Evolutionary conservation across 92 coral and sea anemone species (phyloP), one percentile per base, ranked within the genome.

Genomic region (Phenganax marumi): DNA sequence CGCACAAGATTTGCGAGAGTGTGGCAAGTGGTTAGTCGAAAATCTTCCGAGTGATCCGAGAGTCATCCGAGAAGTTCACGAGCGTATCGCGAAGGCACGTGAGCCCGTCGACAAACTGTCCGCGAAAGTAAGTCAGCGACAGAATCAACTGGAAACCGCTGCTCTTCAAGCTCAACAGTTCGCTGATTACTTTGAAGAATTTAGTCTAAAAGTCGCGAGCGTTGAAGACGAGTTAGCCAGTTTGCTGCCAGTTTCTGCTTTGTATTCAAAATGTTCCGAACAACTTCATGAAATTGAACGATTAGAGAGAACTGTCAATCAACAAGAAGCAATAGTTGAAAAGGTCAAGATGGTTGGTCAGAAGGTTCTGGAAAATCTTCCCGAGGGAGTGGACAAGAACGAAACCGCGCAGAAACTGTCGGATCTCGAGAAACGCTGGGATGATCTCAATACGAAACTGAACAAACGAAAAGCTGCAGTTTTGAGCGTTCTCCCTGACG

Each of bases 131-230:
- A 97, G 89, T 72, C 98, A 95, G 79, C 90, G 98, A 17, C 76
- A 90, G 72, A 90, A 90, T 18, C 87, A 97, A 84, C 89, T 95
- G 56, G 93, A 92, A 43, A 79, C 92, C 52, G 98, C 97, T 39
- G 93, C 93, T 33, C 76, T 95, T 25, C 91, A 95, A 52, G 93
- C 98, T 1, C 98, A 95, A 77, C 95, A 89, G 87, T 95, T 95
- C 92, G 89, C 93, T 26, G 97, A 95, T 51, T 93, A 92, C 24
- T 93, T 87, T 82, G 88, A 88, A 74, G 98, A 92, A 61, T 90
- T 95, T 57, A 84, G 79, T 70, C 90, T 85, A 14, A 90, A 93
- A 23, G 82, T 95, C 43, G 93, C 91, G 64, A 86, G 84, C 21
- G 84, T 95, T 39, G 97, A 95, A 68, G 97, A 95, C 47, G 89